Base-by-base conservation (phyloP, 2,888 invertebrate species). In the Oxystoma pomonae region DNA sequence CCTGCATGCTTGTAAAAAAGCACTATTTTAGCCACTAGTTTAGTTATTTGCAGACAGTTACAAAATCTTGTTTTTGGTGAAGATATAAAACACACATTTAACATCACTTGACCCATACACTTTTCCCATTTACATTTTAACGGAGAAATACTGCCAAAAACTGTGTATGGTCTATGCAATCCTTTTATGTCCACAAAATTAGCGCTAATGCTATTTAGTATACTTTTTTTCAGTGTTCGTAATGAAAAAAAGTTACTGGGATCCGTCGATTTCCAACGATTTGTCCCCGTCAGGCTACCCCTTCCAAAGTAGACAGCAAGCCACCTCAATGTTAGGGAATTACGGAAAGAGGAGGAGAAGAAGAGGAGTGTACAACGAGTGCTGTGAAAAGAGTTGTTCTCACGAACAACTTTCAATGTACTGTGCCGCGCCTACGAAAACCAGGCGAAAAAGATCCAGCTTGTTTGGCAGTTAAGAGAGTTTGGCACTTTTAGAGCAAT, bases 331-430 rank as follows among this genome's bases (percentile, higher is more conserved):
- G 60, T 67, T 75, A 60, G 66, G 69, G 21, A 71, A 65, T 52
- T 69, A 68, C 50, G 64, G 73, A n/a, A 67, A 70, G 16, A 70
- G 70, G 52, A 67, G 76, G 17, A 68, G 68, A 61, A 69, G 66
- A 20, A 68, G 73, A 12, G 76, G 77, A n/a, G 77, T 78, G 1
- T 77, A 72, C 64, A 76, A 76, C 67, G 78, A 78, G 68, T 78
- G 78, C 61, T 78, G 78, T 61, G 71, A 77, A 60, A 76, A 76
- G 61, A 70, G 77, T 0, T 78, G 78, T 64, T 69, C 75, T n/a
- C 67, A 69, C 21, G 75, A 76, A 53, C 75, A 76, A 64, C 66
- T 78, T 18, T 69, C 69, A 5, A 69, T 71, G 51, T 78, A 78
- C 59, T 78, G 78, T 67, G 77, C 67, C 2, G 64, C 63, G 9